Evolutionary conservation across 2,797 vertebrate genomes (phyloP), one percentile per base, ranked within the genome.

Genomic region (Falco concolor): DNA sequence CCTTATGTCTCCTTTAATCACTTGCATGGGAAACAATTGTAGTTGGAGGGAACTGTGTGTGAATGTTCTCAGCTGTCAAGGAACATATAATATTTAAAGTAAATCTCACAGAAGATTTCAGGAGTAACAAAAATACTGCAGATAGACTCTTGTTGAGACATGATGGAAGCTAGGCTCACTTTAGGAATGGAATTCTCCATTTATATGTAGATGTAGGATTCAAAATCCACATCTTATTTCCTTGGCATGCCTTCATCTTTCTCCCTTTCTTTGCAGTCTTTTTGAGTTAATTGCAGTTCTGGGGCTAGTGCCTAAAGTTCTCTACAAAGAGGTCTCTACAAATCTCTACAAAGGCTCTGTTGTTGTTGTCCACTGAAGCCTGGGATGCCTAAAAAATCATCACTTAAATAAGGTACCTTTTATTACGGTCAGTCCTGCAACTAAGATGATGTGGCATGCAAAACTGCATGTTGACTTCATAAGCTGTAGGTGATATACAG

Each of bases 141-240:
- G 1, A 32, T 12, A 27, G 17, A 54, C 10, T 82, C 0, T 3
- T 52, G 19, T 42, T 10, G 1, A 57, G 79, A n/a, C 0, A 2
- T 40, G 19, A 36, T 21, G 38, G 56, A 87, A 89, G 89, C 60
- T 3, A 8, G 42, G 32, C 45, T 84, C 15, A 15, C 18, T 92
- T 88, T 67, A 44, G 44, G 44, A 44, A 44, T 44, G 44, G 44
- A 44, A 44, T 44, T 18, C 44, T 44, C 28, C 32, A 22, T 50
- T 87, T 67, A 89, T 42, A 61, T 56, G 38, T 67, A 89, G 45
- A 61, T 59, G 38, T 6, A 53, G 73, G 47, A 86, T 73, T 93
- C 50, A 73, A 87, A 93, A 88, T 72, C 38, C 44, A 52, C 18
- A 7, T 52, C 64, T 63, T 47, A 64, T 76, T 91, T 94, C 40